phyloP scores from a whole-genome alignment of 2,113 vertebrate genomes.

The rat (Rattus norvegicus) region GRCr8 NC_086033.1:54001001-54001500 shows the following conservation, averaged over 20 bases:
- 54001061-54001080: neutral
- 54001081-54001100: neutral
- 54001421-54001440: too few relatives aligned
- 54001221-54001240: neutral
- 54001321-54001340: neutral
- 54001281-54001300: neutral
- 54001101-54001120: neutral
- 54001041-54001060: neutral
- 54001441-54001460: rapidly evolving
- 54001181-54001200: neutral
- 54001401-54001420: neutral
- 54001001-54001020: neutral
- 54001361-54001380: neutral
- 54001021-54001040: neutral
- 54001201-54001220: neutral
- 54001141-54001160: neutral
- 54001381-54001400: neutral
- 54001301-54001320: neutral
- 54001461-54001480: neutral
- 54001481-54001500: neutral
- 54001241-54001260: neutral
- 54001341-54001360: neutral
- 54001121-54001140: neutral
- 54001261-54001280: neutral
- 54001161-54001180: neutral